Evolutionary conservation across 2,113 vertebrate species (phyloP), one percentile per base, ranked within the genome.

Genomic region (Crotalus tigris): DNA sequence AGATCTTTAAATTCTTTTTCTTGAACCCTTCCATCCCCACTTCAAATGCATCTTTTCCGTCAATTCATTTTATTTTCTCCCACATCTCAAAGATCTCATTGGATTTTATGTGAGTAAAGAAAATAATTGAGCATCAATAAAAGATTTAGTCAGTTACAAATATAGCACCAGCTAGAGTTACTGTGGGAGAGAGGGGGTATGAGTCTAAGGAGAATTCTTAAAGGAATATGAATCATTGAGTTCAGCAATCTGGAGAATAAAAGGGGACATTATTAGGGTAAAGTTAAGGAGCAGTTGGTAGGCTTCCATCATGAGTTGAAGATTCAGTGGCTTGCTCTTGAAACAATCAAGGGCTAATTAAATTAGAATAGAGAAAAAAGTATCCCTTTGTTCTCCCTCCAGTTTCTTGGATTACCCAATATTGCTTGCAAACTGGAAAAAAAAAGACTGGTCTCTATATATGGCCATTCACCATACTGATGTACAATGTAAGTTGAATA

Each of bases 111-210:
- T 94, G 87, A 94, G 95, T 95, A 97, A 97, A 97, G 85, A 96
- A 97, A 97, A 96, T 97, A 97, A 97, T 97, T 97, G 97, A 97
- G 97, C 97, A 96, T 97, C 96, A 95, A 95, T 94, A 97, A 96
- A 93, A 96, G 94, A 94, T 96, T 94, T 95, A 94, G 93, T 92
- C 94, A 94, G 89, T 93, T 91, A 92, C 89, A 94, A 93, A 94
- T 94, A 94, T 95, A 95, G 88, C 94, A 95, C 94, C 93, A 96
- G 94, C 95, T 95, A 96, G 93, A 97, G 88, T 97, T 97, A 94
- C 94, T n/a, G 95, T 94, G 57, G 92, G 49, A 93, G 57, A 93
- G 93, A 95, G 90, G 49, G 94, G 95, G 96, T 93, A 94, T 92
- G 94, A 94, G 95, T 94, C 96, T 89, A 95, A 96, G 94, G 93